Percentiles rank a stretch among this genome's conserved stretches.
Conservation (phyloP, 2,888 invertebrate genomes). For the Calameuta pallipes region DNA sequence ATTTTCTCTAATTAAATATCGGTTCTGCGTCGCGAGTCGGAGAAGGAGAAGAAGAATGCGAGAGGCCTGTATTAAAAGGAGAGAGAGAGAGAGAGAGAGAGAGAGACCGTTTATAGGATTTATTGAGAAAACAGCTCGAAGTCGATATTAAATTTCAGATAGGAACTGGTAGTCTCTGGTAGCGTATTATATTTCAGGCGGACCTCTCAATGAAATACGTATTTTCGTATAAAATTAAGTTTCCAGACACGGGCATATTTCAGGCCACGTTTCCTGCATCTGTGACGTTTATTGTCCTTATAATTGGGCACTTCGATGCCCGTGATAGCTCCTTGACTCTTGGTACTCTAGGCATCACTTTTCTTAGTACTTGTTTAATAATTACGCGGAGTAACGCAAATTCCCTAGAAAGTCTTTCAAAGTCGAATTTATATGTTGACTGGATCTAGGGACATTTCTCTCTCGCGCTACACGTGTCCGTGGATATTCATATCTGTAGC, state of each 20-base stretch:
- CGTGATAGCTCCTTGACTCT: not conserved
- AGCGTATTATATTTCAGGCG: constrained; percentile 41
- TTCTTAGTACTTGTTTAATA: not conserved
- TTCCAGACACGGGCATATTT: constrained; percentile 21
- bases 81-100: constrained; percentile 29
- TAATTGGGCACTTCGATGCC: constrained; percentile 6
- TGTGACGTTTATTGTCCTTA: constrained; percentile 1
- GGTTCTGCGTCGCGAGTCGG: not conserved
- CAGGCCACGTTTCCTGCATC: not conserved
- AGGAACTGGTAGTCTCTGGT: constrained; percentile 37
- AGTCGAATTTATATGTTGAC: not conserved
- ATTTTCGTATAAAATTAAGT: constrained; percentile 33
- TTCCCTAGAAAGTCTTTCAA: not conserved
- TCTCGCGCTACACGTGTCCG: no score
- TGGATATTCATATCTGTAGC: not conserved
- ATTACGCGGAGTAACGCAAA: not conserved
- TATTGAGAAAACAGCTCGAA: constrained; percentile 40
- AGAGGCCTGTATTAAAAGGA: not conserved
- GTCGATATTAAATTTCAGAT: constrained; percentile 47
- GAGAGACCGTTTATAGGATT: constrained; percentile 41
- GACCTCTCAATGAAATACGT: constrained; percentile 19
- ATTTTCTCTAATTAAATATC: constrained; percentile 50
- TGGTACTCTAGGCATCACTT: not conserved
- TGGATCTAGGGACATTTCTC: not conserved
- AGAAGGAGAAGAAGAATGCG: not conserved